Evolutionary conservation across 2,888 invertebrate genomes (phyloP).

Genomic region (Scaeva pyrastri): DNA sequence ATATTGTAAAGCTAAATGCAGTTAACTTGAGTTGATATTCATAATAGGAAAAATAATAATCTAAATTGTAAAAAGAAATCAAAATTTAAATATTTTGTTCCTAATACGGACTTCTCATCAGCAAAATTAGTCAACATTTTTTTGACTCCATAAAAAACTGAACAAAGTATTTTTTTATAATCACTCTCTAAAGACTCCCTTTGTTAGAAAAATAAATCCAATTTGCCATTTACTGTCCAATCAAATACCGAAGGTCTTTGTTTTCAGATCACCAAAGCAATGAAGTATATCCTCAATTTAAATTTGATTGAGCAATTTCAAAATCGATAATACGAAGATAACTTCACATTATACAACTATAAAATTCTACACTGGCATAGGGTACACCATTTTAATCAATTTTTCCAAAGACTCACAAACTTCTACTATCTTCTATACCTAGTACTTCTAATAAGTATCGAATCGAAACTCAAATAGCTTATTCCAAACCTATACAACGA

Average conservation of each 20-base stretch:
- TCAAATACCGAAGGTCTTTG: neutral
- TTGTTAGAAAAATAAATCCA: too few relatives aligned
- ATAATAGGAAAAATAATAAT: too few relatives aligned
- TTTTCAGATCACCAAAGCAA: too few relatives aligned
- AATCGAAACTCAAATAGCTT: slow-evolving; percentile 41
- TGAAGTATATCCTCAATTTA: neutral
- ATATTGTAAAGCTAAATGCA: too few relatives aligned
- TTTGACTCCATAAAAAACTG: too few relatives aligned
- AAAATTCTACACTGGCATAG: neutral
- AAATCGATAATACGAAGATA: slow-evolving; percentile 44
- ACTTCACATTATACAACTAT: slow-evolving; percentile 37
- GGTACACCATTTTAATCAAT: slow-evolving; percentile 50
- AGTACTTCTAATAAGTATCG: slow-evolving; percentile 52
- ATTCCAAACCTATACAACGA: slow-evolving; percentile 32
- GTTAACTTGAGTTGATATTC: too few relatives aligned
- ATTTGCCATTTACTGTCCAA: neutral
- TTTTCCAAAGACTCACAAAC: slow-evolving; percentile 19
- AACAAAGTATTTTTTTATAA: too few relatives aligned
- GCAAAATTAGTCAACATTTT: too few relatives aligned
- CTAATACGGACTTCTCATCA: too few relatives aligned
- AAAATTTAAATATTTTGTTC: too few relatives aligned
- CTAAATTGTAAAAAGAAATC: too few relatives aligned
- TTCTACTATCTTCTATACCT: neutral
- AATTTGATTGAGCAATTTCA: slow-evolving; percentile 59
- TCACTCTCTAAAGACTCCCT: too few relatives aligned